These are phyloP conservation scores for Scaptomyza flava DNA, from an alignment of 2,888 invertebrate genomes.

Conservation along the genomic window DNA sequence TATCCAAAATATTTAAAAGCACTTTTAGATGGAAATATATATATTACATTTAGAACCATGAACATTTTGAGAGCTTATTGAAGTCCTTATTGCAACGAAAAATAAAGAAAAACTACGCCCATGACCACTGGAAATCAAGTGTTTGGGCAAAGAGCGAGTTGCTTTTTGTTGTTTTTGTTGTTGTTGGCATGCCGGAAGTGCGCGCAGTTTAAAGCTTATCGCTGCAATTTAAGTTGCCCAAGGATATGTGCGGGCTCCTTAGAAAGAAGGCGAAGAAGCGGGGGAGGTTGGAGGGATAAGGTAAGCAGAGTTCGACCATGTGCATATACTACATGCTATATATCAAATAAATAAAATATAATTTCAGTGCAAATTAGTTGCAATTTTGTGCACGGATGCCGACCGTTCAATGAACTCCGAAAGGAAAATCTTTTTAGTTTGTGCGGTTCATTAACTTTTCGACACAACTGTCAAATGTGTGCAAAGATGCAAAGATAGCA, in stretches of 20 bases:
- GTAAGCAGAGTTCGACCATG: background rate
- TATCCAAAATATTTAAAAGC: fast-evolving
- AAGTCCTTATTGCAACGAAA: no score
- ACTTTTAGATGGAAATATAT: no score
- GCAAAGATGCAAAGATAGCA: no score
- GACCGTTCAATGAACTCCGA: slow-evolving; percentile 68
- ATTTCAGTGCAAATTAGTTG: slow-evolving; percentile 72
- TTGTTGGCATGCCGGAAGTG: slow-evolving; percentile 69
- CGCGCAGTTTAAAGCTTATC: slow-evolving; percentile 80
- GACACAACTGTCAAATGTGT: slow-evolving; percentile 63
- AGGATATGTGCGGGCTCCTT: slow-evolving; percentile 57
- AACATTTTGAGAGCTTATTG: no score
- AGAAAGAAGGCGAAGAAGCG: background rate
- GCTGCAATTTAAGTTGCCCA: slow-evolving; percentile 74
- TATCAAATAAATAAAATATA: slow-evolving; percentile 66
- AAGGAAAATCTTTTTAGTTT: background rate
- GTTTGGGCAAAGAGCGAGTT: slow-evolving; percentile 15
- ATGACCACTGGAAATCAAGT: slow-evolving; percentile 8
- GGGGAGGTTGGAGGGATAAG: background rate
- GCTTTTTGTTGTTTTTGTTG: slow-evolving; percentile 13
- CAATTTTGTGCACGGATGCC: slow-evolving; percentile 69
- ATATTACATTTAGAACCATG: no score
- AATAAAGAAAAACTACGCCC: slow-evolving; percentile 10
- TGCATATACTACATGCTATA: background rate
- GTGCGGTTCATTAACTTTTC: slow-evolving; percentile 66